Evolutionary conservation across 1,140 invertebrate genomes (phyloP).

Genomic region (Pachypsylla venusta): DNA sequence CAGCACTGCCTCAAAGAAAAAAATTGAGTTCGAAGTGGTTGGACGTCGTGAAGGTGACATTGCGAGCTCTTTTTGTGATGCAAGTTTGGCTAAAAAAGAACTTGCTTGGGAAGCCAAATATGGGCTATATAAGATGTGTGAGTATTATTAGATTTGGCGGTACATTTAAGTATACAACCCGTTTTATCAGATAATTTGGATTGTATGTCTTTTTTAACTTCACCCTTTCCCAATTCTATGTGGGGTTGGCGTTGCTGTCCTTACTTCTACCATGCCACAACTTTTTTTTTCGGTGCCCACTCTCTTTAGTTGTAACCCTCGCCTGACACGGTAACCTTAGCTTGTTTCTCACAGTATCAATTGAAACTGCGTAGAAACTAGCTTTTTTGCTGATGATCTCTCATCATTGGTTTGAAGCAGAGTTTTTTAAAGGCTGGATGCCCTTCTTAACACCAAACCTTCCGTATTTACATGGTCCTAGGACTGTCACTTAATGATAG

Average conservation of each 20-base stretch:
- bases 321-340: too few species aligned
- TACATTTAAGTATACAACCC: not conserved
- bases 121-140: constrained; percentile 79
- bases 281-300: too few species aligned
- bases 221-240: too few species aligned
- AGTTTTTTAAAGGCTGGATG: too few species aligned
- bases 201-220: not conserved
- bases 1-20: constrained; percentile 54
- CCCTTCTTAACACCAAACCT: too few species aligned
- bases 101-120: constrained; percentile 69
- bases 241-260: not conserved
- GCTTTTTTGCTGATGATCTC: too few species aligned
- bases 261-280: not conserved
- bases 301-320: too few species aligned
- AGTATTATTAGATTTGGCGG: constrained; percentile 25
- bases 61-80: constrained; percentile 73
- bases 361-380: too few species aligned
- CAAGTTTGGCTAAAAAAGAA: constrained; percentile 52
- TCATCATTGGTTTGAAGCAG: too few species aligned
- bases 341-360: too few species aligned
- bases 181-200: not conserved
- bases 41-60: constrained; percentile 70
- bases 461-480: too few species aligned
- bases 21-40: constrained; percentile 60
- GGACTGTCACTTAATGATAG: too few species aligned